phyloP scores from a whole-genome alignment of 2,888 invertebrate genomes.

The Andrena fulva region DNA sequence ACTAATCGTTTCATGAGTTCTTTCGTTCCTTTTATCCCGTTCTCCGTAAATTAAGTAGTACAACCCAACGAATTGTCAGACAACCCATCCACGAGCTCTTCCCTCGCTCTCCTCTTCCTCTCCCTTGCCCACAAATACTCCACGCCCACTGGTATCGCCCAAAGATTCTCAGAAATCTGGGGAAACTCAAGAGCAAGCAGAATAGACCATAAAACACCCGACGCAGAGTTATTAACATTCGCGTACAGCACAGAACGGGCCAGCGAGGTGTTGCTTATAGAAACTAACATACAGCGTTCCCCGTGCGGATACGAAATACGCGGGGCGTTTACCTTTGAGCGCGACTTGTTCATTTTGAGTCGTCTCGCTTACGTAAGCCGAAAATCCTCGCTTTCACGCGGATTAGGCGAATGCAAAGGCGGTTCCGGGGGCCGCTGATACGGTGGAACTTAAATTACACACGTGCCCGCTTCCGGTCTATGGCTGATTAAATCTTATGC shows the following conservation, averaged over 20 bases:
- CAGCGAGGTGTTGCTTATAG: background rate
- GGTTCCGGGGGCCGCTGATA: slow-evolving; percentile 56
- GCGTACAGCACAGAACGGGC: no score
- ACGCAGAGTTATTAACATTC: background rate
- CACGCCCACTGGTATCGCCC: no score
- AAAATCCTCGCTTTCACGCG: slow-evolving; percentile 68
- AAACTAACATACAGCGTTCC: background rate
- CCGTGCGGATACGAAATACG: background rate
- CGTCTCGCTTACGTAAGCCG: slow-evolving; percentile 72
- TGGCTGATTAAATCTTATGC: slow-evolving; percentile 70
- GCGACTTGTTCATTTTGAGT: slow-evolving; percentile 69
- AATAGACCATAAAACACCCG: no score
- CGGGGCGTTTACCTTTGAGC: slow-evolving; percentile 54
- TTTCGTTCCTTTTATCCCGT: no score
- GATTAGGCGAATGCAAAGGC: slow-evolving; percentile 65
- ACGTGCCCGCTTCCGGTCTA: slow-evolving; percentile 65
- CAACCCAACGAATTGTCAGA: no score
- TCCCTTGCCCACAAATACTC: no score
- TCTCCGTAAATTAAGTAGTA: no score
- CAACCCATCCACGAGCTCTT: no score
- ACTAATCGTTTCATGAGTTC: no score
- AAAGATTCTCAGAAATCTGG: no score
- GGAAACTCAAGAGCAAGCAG: no score
- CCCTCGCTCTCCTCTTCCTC: no score
- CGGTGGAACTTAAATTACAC: slow-evolving; percentile 77